Base-by-base conservation (phyloP, 2,797 vertebrate species). In the Centroberyx gerrardi region DNA sequence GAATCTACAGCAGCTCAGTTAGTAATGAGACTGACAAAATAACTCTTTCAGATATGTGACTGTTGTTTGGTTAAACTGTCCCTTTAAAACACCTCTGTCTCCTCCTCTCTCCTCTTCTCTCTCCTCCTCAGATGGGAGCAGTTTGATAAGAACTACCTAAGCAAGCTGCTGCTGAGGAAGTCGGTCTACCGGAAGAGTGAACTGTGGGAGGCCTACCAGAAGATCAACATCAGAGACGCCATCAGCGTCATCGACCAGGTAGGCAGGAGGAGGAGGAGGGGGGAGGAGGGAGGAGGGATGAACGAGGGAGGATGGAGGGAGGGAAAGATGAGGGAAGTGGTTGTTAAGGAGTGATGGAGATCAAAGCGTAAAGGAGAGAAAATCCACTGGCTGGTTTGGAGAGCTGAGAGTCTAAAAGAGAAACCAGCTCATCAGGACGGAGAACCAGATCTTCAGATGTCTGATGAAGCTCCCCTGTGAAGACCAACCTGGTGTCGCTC, bases 171-270 rank as follows among this genome's bases (percentile, higher is more conserved):
- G 89, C 95, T 99, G 94, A 94, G 97, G 85, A 97, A 97, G 85
- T 98, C 97, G 2, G 97, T 97, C 59, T 99, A 98, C 91, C 95
- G 96, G 72, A 96, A 96, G 88, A 97, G 97, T 3, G 97, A 98
- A 66, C 96, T 99, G 83, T 99, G 98, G 98, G 98, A 99, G 33
- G 97, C 97, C 3, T 99, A 98, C 82, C 98, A 99, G 95, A 98
- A 98, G 92, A 97, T 99, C 85, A 99, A 99, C 92, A 97, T 99
- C 91, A 90, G 97, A 5, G 98, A 99, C 52, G 98, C 98, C 68
- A 97, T 99, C 94, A 99, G 95, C 70, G 96, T 98, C 0, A 97
- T 97, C 0, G 97, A 99, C 85, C 98, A 98, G 97, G 98, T 97
- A 76, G 56, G 33, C 8, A 10, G 22, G 18, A 42, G 36, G 8